Base-by-base conservation (phyloP, 2,888 invertebrate species). In the Brenthis daphne region DNA sequence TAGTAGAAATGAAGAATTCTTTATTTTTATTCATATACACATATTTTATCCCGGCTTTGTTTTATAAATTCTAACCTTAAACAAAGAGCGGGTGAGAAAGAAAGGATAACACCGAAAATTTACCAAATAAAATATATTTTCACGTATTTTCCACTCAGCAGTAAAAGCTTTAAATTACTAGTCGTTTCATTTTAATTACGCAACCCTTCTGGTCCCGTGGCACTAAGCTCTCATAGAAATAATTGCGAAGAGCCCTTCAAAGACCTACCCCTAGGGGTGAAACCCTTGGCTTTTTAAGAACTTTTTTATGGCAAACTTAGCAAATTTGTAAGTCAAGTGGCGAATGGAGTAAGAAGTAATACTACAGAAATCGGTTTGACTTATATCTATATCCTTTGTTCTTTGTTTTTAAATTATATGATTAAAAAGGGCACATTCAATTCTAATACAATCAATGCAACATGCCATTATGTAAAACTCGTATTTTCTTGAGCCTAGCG, bases 111-210 rank as follows among this genome's bases (percentile, higher is more conserved):
- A 61, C 51, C 14, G 12, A 53, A 63, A 51, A 20, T 20, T 43
- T 37, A 4, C 13, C 5, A 53, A 63, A 54, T 24, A 50, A 50
- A 60, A 16, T 60, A 48, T 48, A 64, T 48, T 55, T 48, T 48
- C 55, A 64, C 58, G 43, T 60, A 64, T 64, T 57, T 50, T 60
- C 47, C 13, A 67, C 48, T 54, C 29, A 43, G 14, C 56, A 29
- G 50, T 65, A 58, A 63, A 64, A 65, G 60, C 57, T 65, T 54
- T 53, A 68, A 68, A 71, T 68, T 63, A 71, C 66, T 64, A 55
- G 69, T 48, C 63, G 70, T 72, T 73, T 72, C 70, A 55, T 74
- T 75, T 73, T 73, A 75, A 75, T 74, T 72, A 70, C 66, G 47
- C 66, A 61, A 67, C 73, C 73, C 72, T 73, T 64, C 57, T 57